Base-by-base conservation (phyloP, 2,113 vertebrate genomes). In the Rousettus leschenaultii region DNA sequence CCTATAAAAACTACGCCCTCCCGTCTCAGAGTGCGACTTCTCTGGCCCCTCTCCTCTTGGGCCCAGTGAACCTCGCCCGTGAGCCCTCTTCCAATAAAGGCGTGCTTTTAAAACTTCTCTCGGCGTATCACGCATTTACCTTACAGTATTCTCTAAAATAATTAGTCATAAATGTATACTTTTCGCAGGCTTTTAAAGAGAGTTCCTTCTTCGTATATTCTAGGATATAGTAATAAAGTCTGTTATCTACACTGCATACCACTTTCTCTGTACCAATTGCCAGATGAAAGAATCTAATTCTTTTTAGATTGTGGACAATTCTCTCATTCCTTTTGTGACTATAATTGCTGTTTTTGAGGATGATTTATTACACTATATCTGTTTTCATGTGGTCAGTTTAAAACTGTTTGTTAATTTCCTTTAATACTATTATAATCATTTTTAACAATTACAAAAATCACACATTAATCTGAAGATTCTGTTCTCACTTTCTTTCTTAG, bases 331-430 rank as follows among this genome's bases (percentile, higher is more conserved):
- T 92, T 75, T 95, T 43, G 14, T n/a, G 87, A 96, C 2, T 89
- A 11, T 82, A 96, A 38, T 15, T 88, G 38, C 12, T 35, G 5
- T 30, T 61, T 86, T 65, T 21, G 0, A n/a, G 45, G 24, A 48
- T 65, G 14, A 83, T 86, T 93, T 86, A 55, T 71, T 95, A 92
- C 0, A 68, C 10, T 82, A 1, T 80, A 55, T 51, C 84, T 86
- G 55, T 96, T 96, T 94, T 86, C 38, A 90, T 9, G 92, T 74
- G 71, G 57, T n/a, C 66, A 45, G 77, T 96, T 94, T 80, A 92
- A 95, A 90, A 79, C 89, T 68, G 16, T 55, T 74, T 68, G 16
- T 55, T 74, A 74, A 48, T 85, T 92, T 82, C 45, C 59, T 82
- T 91, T 88, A 85, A 40, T 40, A 48, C 22, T 78, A 21, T 68